phyloP scores from a whole-genome alignment of 1,140 invertebrate species.

The Drosophila teissieri region DNA sequence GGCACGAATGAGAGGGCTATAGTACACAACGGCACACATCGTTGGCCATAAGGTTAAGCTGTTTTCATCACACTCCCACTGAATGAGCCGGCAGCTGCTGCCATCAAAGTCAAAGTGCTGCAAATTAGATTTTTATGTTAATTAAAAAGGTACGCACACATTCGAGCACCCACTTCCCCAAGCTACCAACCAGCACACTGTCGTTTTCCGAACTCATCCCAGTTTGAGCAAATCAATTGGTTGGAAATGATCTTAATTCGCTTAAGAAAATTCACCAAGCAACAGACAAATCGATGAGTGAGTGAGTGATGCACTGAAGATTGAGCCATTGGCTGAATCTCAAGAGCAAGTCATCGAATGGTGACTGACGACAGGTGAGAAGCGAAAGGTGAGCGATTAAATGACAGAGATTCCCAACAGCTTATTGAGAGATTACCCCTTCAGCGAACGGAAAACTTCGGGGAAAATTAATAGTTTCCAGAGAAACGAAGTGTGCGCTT shows the following conservation, averaged over 20 bases:
- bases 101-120: constrained; percentile 62
- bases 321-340: constrained; percentile 14
- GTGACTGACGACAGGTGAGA: constrained; percentile 24
- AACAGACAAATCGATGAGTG: constrained; percentile 47
- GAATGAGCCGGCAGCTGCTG: constrained; percentile 29
- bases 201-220: constrained; percentile 13
- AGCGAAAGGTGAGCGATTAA: constrained; percentile 47
- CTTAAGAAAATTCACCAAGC: constrained; percentile 30
- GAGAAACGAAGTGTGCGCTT: neutral
- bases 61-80: constrained; percentile 62
- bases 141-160: constrained; percentile 73
- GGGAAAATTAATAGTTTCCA: constrained; percentile 16
- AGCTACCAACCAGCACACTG: neutral
- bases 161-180: constrained; percentile 8
- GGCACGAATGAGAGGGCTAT: neutral
- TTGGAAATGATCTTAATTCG: constrained; percentile 50
- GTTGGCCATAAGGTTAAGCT: constrained; percentile 82
- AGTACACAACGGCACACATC: constrained; percentile 73
- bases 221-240: constrained; percentile 39
- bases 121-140: constrained; percentile 83
- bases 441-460: constrained; percentile 19
- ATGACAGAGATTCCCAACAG: constrained; percentile 28
- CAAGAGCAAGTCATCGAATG: constrained; percentile 22
- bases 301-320: constrained; percentile 36
- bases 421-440: constrained; percentile 44